Conservation (phyloP, 2,797 vertebrate genomes). For the Echeneis naucrates region DNA sequence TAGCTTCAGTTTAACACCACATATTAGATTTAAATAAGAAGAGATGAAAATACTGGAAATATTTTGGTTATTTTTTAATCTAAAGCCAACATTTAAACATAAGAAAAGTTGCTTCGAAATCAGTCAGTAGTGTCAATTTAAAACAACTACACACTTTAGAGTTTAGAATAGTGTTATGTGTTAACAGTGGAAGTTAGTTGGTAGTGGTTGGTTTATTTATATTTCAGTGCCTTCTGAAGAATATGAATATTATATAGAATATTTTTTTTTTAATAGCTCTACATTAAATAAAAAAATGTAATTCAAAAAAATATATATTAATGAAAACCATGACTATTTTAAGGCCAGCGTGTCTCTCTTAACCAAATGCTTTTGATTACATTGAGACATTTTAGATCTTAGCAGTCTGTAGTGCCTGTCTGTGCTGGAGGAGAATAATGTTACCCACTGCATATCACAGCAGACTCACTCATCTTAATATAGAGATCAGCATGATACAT, state of each 20-base stretch:
- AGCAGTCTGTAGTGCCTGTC: neutral
- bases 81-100: neutral
- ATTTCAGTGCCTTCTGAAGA: neutral
- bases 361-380: neutral
- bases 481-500: constrained; percentile 61
- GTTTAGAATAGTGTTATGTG: neutral
- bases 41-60: neutral
- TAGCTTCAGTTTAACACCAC: neutral
- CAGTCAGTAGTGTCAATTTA: too few relatives aligned
- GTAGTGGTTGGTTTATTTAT: too few relatives aligned
- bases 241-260: neutral
- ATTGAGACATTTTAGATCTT: constrained; percentile 5
- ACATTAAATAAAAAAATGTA: neutral
- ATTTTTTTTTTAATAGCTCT: neutral
- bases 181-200: neutral
- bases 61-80: too few relatives aligned
- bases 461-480: constrained; percentile 51
- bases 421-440: constrained; percentile 20
- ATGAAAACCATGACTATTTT: neutral
- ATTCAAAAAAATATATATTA: neutral
- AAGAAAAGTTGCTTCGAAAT: too few relatives aligned
- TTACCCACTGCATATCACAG: constrained; percentile 13
- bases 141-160: neutral
- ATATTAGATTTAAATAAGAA: neutral
- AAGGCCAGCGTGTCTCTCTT: neutral